Evolutionary conservation across 2,113 vertebrate species (phyloP).

Genomic region (Dasypus novemcinctus): DNA sequence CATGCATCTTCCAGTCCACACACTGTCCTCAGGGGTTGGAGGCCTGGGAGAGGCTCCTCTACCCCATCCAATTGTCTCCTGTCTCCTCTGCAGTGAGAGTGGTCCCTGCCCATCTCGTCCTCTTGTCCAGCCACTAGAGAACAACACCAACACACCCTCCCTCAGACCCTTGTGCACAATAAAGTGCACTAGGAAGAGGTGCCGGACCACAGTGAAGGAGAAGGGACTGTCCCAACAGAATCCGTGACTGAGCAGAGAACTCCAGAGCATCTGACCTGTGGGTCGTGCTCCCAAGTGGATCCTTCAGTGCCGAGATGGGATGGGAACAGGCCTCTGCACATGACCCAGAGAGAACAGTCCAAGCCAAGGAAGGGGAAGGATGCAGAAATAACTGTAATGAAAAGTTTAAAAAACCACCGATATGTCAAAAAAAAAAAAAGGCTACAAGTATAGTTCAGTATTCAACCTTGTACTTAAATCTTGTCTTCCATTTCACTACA

Average conservation of each 20-base stretch:
- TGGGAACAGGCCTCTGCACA: not conserved
- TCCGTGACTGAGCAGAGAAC: not conserved
- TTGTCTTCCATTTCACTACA: not conserved
- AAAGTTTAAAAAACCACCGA: not conserved
- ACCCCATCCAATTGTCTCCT: not conserved
- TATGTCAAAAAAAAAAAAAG: not conserved
- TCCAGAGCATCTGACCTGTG: not conserved
- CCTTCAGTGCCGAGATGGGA: not conserved
- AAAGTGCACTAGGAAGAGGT: not conserved
- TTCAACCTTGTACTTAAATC: not conserved
- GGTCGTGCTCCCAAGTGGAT: not conserved
- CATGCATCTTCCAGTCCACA: not conserved
- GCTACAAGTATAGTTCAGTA: not conserved
- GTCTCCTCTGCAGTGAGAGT: not conserved
- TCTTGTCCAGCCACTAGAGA: not conserved
- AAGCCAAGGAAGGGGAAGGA: not conserved
- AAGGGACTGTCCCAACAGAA: not conserved
- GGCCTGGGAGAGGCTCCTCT: not conserved
- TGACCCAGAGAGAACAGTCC: not conserved
- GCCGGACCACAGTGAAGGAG: not conserved
- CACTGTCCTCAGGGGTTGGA: not conserved
- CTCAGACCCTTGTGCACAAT: not conserved
- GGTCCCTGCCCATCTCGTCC: not conserved
- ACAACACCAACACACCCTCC: not conserved
- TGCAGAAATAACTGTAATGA: conserved; percentile 10